Evolutionary conservation across 2,113 vertebrate genomes (phyloP).

Genomic region (Chionodraco myersi): DNA sequence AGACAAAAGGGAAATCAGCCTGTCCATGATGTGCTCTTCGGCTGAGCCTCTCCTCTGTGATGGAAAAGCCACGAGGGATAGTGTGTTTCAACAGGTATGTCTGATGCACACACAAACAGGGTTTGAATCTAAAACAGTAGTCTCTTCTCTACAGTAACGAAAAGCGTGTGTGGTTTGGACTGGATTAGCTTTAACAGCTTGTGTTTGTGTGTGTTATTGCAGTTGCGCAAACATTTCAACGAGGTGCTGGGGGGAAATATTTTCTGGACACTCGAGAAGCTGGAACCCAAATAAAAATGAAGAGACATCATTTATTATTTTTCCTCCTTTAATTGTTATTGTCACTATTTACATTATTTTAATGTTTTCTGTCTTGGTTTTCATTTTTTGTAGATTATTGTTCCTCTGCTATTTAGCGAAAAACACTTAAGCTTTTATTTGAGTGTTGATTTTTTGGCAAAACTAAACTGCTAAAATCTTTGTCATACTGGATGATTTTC

Average conservation of each 20-base stretch:
- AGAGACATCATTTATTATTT: not conserved
- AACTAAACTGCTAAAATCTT: not conserved
- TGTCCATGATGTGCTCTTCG: slow-evolving; percentile 69
- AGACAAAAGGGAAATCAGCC: not conserved
- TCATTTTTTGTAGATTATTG: not conserved
- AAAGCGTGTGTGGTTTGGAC: not conserved
- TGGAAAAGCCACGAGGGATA: fast-evolving
- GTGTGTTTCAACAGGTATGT: fast-evolving
- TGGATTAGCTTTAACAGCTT: not conserved
- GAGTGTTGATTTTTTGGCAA: too few relatives aligned
- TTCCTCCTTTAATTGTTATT: too few relatives aligned
- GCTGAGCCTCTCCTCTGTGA: not conserved
- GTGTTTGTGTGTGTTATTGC: slow-evolving; percentile 45
- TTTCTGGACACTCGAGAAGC: not conserved
- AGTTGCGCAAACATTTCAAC: fast-evolving
- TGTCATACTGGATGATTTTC: not conserved
- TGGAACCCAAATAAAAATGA: not conserved
- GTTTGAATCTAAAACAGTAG: too few relatives aligned
- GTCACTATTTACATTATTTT: too few relatives aligned
- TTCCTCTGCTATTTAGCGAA: not conserved
- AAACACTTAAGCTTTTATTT: not conserved
- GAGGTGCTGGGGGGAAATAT: fast-evolving
- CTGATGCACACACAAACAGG: not conserved
- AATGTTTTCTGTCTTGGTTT: not conserved
- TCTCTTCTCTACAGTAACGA: not conserved